Evolutionary conservation across 2,113 vertebrate genomes (phyloP), one percentile per base, ranked within the genome.

Genomic region (Leptosomus discolor): DNA sequence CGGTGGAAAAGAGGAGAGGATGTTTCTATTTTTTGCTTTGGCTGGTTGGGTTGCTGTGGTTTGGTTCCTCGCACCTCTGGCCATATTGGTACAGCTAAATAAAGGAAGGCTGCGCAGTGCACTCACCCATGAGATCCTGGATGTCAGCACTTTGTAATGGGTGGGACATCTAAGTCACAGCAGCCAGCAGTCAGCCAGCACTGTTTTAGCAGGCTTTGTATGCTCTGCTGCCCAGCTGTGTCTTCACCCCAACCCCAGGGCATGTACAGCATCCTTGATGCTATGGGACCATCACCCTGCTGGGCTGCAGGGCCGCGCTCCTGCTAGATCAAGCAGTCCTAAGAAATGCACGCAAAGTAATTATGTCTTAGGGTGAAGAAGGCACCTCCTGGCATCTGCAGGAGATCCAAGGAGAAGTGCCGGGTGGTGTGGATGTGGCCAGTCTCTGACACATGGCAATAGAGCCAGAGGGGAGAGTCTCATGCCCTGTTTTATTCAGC

Each of bases 71-170:
- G 8, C 16, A 6, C 39, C 50, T 36, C 36, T 73, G 68, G 27
- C 61, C 1, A 0, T 73, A 23, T 5, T 54, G 56, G 17, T 58
- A 53, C 65, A 63, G 36, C 30, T 57, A 37, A 82, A 21, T 54
- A 67, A 21, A 24, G 34, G 34, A 77, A 65, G 12, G 19, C n/a
- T 58, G 82, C n/a, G 67, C 77, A 75, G n/a, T 21, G 43, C 11
- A 53, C 30, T 46, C 0, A 0, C 29, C n/a, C 32, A 2, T 6
- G 27, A 54, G 45, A 48, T 27, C 26, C 41, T 27, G 36, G 6
- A 14, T 43, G 5, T 53, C 64, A 65, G 36, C 29, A 29, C 36
- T 53, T 69, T 17, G 24, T 32, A 11, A 23, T 3, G 27, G 64
- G 20, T 64, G 56, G 24, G 29, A 30, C 75, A 39, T 19, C 32